Percentiles rank a stretch among this genome's conserved stretches.
Evolutionary conservation across 2,888 invertebrate genomes (phyloP).

Genomic region (Thera britannica): DNA sequence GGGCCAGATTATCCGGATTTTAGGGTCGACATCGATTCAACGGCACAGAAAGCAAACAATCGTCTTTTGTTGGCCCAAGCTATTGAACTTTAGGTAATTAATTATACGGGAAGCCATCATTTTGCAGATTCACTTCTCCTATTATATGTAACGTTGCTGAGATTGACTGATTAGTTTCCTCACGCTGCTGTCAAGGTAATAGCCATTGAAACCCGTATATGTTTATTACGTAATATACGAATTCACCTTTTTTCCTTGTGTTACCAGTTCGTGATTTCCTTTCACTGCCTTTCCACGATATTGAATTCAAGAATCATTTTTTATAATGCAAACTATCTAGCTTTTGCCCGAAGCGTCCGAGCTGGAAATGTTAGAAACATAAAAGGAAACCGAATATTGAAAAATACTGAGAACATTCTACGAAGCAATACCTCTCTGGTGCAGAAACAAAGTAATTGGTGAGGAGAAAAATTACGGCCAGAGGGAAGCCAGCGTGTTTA

Average conservation of each 20-base stretch:
- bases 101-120: constrained; percentile 72
- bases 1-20: constrained; percentile 77
- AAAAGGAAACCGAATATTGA: constrained; percentile 54
- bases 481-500: constrained; percentile 59
- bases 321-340: constrained; percentile 13
- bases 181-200: constrained; percentile 43
- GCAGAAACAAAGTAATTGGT: constrained; percentile 71
- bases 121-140: constrained; percentile 73
- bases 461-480: constrained; percentile 68
- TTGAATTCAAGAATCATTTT: not conserved
- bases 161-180: constrained; percentile 67
- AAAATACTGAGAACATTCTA: constrained; percentile 52
- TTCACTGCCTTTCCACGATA: not conserved
- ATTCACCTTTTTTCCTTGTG: not conserved
- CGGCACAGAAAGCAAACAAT: constrained; percentile 78
- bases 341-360: constrained; percentile 31
- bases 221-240: constrained; percentile 26
- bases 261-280: not conserved
- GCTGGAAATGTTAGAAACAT: constrained; percentile 28
- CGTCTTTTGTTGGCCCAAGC: constrained; percentile 75
- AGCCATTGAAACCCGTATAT: constrained; percentile 36
- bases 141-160: constrained; percentile 52
- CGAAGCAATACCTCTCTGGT: constrained; percentile 57
- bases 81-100: constrained; percentile 79
- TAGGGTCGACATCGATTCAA: constrained; percentile 75